Base-by-base conservation (phyloP, 2,113 vertebrate species). In the Eolophus roseicapilla region DNA sequence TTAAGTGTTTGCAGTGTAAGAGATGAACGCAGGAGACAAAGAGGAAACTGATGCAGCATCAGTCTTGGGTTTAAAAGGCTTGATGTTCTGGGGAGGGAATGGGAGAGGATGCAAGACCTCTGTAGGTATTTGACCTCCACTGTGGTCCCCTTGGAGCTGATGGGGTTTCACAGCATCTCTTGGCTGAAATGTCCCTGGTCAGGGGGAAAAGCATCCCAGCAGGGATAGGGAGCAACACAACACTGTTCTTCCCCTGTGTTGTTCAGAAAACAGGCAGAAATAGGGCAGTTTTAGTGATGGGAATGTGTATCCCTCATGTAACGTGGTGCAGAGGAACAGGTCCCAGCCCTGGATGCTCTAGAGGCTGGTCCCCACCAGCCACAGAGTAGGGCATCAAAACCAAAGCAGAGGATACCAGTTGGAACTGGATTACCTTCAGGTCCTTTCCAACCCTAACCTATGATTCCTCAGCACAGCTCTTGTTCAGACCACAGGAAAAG, bases 181-280 rank as follows among this genome's bases (percentile, higher is more conserved):
- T 17, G 3, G 20, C 33, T 49, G 47, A 71, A 59, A 73, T 31
- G 19, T 35, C 35, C 33, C 24, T 37, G 23, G 17, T 2, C 13
- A 10, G 35, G 23, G 10, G 67, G 43, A 39, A 65, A 77, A 65
- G 35, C 37, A 21, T 17, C 21, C 25, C 70, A 67, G 35, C 17
- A 67, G 21, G 57, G 44, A 55, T 23, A 82, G 59, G 29, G 13
- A 76, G 29, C 39, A 82, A 65, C 1, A 2, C 13, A 28, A 43
- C 21, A 13, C 0, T 17, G 63, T 47, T 19, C 1, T 24, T 21
- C 21, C 55, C 7, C n/a, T 1, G 0, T 13, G 11, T 23, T 39
- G 31, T 19, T 47, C 28, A 63, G 53, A 65, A 75, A 80, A 55
- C 1, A 15, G 46, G 33, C 18, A 55, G n/a, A 76, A 92, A 65